Percentiles rank a stretch among this genome's conserved stretches.
phyloP scores from a whole-genome alignment of 35 echinoderm and acorn worm species.

The Ophiothrix spiculata region DNA sequence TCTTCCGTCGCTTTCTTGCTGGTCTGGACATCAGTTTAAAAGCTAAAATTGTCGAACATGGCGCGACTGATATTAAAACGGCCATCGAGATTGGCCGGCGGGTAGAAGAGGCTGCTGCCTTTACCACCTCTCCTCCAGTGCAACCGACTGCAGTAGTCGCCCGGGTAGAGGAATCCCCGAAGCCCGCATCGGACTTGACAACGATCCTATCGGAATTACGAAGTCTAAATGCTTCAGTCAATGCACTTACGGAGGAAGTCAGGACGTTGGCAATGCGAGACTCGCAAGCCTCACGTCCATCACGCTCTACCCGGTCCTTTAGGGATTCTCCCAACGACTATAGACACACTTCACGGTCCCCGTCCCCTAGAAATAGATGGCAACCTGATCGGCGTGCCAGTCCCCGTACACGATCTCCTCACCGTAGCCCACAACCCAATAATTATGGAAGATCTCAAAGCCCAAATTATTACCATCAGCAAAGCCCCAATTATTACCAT shows the following conservation, averaged over 20 bases:
- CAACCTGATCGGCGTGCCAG: not conserved
- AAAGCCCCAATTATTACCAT: not conserved
- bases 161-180: not conserved
- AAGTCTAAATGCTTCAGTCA: not conserved
- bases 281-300: too few relatives aligned
- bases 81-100: constrained; percentile 31
- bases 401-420: not conserved
- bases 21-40: constrained; percentile 15
- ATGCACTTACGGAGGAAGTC: not conserved
- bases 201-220: not conserved
- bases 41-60: constrained; percentile 63
- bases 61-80: not conserved
- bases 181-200: not conserved
- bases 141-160: not conserved
- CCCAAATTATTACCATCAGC: not conserved
- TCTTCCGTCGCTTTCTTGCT: constrained; percentile 45
- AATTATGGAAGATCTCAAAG: not conserved
- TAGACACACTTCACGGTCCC: not conserved
- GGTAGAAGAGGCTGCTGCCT: not conserved
- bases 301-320: not conserved
- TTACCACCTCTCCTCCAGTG: not conserved
- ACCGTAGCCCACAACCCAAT: not conserved
- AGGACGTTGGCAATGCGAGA: not conserved
- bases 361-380: not conserved
- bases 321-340: not conserved